Base-by-base conservation (phyloP, 2,797 vertebrate genomes). In the Cossypha dichroa region DNA sequence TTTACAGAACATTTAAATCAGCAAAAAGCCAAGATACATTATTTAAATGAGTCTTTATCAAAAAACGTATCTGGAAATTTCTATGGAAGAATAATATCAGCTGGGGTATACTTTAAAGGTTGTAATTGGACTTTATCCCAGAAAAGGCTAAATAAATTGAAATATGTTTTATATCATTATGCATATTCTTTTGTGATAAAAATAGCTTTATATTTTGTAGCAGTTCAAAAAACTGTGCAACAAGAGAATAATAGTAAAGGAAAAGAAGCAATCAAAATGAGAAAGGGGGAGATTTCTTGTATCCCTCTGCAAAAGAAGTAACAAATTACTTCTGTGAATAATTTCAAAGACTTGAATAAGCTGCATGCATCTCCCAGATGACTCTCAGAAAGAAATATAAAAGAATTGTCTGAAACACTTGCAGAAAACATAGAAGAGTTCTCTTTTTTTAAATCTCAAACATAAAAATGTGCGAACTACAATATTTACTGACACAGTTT, bases 91-190 rank as follows among this genome's bases (percentile, higher is more conserved):
- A 56, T 93, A 92, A 55, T 85, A 95, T 91, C 93, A 97, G 78
- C 93, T 81, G 92, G 77, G 77, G 64, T 86, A 94, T 92, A 96
- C 85, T 97, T 97, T 97, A 97, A 96, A 96, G 88, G 76, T 36
- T 88, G 46, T 94, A 97, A 97, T 96, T 97, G 96, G 96, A 96
- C 93, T 95, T 97, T 93, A 96, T 95, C 66, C 60, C 60, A 97
- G 93, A 95, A 97, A 97, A 93, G 80, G 51, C 83, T 97, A 97
- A 97, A 97, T 95, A 97, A 97, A 97, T 95, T 97, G 87, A 96
- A 97, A 94, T 96, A 95, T 95, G 90, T 91, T 97, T 97, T 96
- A 97, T 96, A 93, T 89, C 72, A 93, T 97, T 96, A 96, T 96
- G 90, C 46, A 91, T 96, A 96, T 88, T 88, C 79, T 95, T 97